These are phyloP conservation scores for Tetragonisca angustula DNA, from an alignment of 2,888 invertebrate genomes.

Conservation along the genomic window DNA sequence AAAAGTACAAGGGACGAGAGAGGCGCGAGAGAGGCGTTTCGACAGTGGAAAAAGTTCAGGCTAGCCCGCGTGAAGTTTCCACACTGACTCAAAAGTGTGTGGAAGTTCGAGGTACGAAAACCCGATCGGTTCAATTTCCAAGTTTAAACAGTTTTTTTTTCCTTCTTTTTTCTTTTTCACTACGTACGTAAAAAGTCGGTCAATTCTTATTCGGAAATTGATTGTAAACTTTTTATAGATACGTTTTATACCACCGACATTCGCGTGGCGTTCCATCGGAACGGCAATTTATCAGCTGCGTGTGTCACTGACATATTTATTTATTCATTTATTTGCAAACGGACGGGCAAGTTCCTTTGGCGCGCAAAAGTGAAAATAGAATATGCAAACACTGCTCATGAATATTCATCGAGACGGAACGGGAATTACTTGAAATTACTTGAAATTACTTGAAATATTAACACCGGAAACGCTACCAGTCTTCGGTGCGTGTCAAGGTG, in stretches of 20 bases:
- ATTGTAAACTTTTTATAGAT: neutral
- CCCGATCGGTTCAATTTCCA: neutral
- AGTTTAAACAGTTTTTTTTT: conserved; percentile 1
- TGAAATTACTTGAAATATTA: too few relatives aligned
- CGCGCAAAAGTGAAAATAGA: too few relatives aligned
- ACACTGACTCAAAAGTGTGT: neutral
- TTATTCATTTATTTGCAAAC: too few relatives aligned
- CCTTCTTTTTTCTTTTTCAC: neutral
- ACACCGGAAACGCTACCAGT: too few relatives aligned
- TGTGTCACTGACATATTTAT: neutral
- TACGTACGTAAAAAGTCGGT: neutral
- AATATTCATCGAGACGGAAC: too few relatives aligned
- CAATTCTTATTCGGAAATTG: neutral
- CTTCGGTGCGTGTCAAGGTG: too few relatives aligned
- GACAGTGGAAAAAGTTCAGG: neutral
- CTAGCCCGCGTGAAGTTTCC: neutral
- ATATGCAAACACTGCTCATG: too few relatives aligned
- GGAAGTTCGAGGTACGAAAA: conserved; percentile 1
- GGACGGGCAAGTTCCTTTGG: too few relatives aligned
- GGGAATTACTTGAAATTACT: too few relatives aligned
- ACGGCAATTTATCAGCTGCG: neutral
- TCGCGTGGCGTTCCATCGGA: neutral
- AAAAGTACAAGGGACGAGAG: neutral
- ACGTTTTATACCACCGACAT: neutral
- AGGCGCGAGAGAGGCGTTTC: neutral